These are phyloP conservation scores for Cantharis rufa DNA, from an alignment of 2,888 invertebrate genomes.

Conservation along the genomic window DNA sequence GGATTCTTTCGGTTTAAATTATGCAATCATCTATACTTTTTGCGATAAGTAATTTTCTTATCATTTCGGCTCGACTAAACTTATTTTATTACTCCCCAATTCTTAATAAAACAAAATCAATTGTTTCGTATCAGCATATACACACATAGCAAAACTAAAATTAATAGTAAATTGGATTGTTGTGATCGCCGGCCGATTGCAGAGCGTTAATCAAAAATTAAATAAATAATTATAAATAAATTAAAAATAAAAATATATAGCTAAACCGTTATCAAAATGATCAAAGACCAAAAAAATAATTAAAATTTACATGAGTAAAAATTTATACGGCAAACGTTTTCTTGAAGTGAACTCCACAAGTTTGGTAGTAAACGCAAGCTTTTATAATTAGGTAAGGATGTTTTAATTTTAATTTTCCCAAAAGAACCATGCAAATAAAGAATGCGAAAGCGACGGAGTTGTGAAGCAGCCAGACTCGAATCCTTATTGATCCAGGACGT, in stretches of 20 bases:
- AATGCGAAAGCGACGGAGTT: conserved; percentile 22
- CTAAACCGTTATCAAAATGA: background rate
- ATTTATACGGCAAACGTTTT: conserved; percentile 9
- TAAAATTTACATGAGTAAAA: background rate
- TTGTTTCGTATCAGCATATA: background rate
- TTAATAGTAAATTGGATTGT: background rate
- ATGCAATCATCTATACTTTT: background rate
- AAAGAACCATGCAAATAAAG: conserved; percentile 29
- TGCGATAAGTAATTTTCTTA: background rate
- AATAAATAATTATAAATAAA: too few relatives aligned
- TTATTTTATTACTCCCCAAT: background rate
- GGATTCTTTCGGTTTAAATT: background rate
- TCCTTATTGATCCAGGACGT: conserved; percentile 27
- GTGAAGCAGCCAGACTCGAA: conserved; percentile 23
- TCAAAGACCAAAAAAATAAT: background rate
- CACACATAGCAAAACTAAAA: background rate
- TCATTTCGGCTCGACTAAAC: background rate
- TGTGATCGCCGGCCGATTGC: too few relatives aligned
- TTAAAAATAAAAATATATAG: too few relatives aligned
- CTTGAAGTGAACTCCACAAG: conserved; percentile 25
- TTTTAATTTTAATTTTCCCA: conserved; percentile 30
- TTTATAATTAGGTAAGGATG: conserved; percentile 30
- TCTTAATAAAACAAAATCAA: background rate
- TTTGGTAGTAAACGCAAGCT: conserved; percentile 28
- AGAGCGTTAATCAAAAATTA: too few relatives aligned